Conservation (phyloP, 2,113 vertebrate genomes). For the Hippopotamus amphibius region DNA sequence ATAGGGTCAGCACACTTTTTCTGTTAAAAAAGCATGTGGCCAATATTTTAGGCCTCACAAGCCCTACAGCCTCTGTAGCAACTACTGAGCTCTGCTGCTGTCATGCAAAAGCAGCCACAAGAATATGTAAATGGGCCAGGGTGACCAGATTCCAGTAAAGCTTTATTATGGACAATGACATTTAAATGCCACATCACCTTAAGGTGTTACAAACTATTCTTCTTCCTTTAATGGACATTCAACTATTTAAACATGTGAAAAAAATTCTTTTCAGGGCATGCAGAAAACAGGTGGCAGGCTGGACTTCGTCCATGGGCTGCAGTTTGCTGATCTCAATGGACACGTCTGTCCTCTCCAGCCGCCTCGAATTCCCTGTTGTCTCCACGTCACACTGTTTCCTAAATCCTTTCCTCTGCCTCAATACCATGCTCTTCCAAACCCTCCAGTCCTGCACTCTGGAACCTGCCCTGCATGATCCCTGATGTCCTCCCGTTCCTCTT, state of each 20-base stretch:
- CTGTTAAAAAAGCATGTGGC: not conserved
- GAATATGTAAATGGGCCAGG: not conserved
- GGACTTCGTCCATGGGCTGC: not conserved
- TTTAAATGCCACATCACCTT: not conserved
- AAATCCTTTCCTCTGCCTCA: not conserved
- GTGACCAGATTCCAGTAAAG: not conserved
- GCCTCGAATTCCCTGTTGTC: not conserved
- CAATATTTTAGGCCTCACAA: not conserved
- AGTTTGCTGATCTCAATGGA: not conserved
- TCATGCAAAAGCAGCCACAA: fast-evolving
- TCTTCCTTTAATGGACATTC: not conserved
- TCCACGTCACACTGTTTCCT: not conserved
- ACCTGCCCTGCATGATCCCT: too few species aligned
- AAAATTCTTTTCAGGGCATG: not conserved
- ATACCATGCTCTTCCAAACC: not conserved
- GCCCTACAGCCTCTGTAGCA: not conserved
- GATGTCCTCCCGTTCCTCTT: not conserved
- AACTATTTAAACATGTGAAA: not conserved
- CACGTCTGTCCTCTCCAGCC: not conserved
- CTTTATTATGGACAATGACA: not conserved
- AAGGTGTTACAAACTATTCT: not conserved
- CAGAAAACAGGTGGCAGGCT: not conserved
- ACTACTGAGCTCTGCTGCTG: not conserved
- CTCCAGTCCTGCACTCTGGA: fast-evolving
- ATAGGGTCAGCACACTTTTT: not conserved